These are phyloP conservation scores for Anomalospiza imberbis DNA, from an alignment of 2,797 vertebrate species.

Conservation along the genomic window DNA sequence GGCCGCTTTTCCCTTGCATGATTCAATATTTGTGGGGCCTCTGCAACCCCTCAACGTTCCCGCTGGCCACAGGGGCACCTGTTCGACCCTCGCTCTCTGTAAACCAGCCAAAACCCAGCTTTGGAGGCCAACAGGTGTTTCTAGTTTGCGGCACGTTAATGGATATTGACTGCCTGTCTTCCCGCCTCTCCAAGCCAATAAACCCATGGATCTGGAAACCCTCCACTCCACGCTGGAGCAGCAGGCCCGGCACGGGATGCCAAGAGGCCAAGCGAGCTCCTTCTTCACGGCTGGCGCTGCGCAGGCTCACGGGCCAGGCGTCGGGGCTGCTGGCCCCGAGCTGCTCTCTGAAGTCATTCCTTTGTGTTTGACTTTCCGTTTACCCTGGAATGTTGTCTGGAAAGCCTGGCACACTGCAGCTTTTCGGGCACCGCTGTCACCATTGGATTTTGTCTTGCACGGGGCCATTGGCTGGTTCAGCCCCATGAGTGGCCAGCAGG, in stretches of 20 bases:
- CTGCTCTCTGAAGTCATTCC: not conserved
- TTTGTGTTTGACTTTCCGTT: not conserved
- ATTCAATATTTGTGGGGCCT: not conserved
- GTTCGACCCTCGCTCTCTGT: not conserved
- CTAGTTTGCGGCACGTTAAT: not conserved
- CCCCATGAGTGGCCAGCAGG: fast-evolving
- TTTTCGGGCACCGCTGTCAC: fast-evolving
- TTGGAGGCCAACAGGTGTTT: conserved; percentile 17
- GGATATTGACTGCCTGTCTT: not conserved
- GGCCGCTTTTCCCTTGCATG: not conserved
- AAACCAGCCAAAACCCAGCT: not conserved
- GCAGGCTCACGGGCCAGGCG: fast-evolving
- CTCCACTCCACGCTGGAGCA: not conserved
- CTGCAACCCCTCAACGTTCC: not conserved
- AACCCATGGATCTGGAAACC: not conserved
- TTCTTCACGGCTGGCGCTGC: not conserved
- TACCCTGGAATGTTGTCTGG: not conserved
- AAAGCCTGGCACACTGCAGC: not conserved
- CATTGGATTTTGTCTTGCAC: fast-evolving
- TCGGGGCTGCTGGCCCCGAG: not conserved
- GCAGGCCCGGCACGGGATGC: not conserved
- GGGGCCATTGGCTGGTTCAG: fast-evolving
- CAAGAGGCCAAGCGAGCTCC: not conserved
- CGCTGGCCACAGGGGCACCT: not conserved
- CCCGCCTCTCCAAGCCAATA: not conserved